phyloP scores from a whole-genome alignment of 2,888 invertebrate species.

The Himalopsyche anomala region DNA sequence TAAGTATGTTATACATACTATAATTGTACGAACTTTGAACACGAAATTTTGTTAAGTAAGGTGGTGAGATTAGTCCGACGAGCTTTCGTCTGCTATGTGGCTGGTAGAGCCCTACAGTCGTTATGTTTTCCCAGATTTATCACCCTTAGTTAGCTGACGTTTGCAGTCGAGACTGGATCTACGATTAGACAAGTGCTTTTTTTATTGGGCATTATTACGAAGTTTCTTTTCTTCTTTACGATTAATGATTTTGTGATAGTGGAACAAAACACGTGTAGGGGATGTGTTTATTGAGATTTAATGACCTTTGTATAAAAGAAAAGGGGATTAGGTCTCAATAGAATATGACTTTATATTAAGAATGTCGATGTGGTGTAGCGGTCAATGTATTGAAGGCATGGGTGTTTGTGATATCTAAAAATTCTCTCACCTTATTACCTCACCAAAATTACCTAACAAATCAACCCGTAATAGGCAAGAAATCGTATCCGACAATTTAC shows the following conservation, averaged over 20 bases:
- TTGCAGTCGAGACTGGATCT: slow-evolving; percentile 16
- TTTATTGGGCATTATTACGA: background rate
- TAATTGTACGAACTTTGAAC: too few relatives aligned
- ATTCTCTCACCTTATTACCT: too few relatives aligned
- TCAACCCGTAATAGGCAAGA: too few relatives aligned
- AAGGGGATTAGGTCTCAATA: background rate
- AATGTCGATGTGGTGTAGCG: too few relatives aligned
- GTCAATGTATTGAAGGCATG: too few relatives aligned
- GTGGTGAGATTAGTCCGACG: background rate
- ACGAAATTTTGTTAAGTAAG: too few relatives aligned
- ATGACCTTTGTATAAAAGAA: background rate
- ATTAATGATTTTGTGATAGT: slow-evolving; percentile 20
- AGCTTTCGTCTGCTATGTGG: background rate
- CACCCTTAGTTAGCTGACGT: slow-evolving; percentile 26
- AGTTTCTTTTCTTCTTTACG: background rate
- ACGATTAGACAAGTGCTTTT: slow-evolving; percentile 19
- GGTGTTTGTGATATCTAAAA: too few relatives aligned
- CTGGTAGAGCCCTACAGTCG: background rate
- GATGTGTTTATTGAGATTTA: background rate
- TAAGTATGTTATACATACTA: too few relatives aligned
- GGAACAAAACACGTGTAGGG: background rate
- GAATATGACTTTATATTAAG: too few relatives aligned
- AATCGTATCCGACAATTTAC: too few relatives aligned
- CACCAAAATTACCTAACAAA: too few relatives aligned
- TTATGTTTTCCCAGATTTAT: slow-evolving; percentile 20